Evolutionary conservation across 1,140 invertebrate genomes (phyloP).

Genomic region (Pteromalus puparum): DNA sequence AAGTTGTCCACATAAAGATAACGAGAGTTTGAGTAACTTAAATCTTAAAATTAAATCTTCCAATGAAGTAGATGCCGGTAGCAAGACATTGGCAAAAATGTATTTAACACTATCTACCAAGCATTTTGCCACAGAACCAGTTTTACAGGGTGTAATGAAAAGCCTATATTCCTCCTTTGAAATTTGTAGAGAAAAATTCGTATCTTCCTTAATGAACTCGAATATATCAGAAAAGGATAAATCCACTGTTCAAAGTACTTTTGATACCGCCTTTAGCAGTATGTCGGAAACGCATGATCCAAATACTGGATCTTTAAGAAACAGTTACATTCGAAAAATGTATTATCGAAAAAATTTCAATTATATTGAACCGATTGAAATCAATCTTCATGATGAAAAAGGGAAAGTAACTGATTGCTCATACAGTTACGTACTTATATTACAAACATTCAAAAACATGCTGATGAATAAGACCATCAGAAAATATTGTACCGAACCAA

Average conservation of each 20-base stretch:
- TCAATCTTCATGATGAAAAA: not conserved
- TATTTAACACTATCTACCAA: too few relatives aligned
- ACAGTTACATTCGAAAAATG: constrained; percentile 20
- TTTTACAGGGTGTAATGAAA: too few relatives aligned
- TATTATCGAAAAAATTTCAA: constrained; percentile 17
- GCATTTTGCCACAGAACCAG: too few relatives aligned
- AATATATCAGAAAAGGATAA: too few relatives aligned
- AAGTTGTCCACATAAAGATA: too few relatives aligned
- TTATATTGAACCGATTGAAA: constrained; percentile 24
- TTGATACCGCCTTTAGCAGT: not conserved
- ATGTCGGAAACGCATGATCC: constrained; percentile 8
- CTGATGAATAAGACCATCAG: constrained; percentile 47
- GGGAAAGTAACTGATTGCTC: constrained; percentile 22
- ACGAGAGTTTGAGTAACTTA: too few relatives aligned
- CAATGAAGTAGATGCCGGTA: too few relatives aligned
- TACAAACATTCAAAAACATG: constrained; percentile 48
- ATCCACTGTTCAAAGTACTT: not conserved
- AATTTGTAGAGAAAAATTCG: too few relatives aligned
- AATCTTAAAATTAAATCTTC: too few relatives aligned
- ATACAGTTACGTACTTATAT: constrained; percentile 52
- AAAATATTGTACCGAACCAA: not conserved
- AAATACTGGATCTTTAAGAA: not conserved
- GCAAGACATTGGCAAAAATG: too few relatives aligned
- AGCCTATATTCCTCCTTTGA: too few relatives aligned
- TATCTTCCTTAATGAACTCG: too few relatives aligned